phyloP scores from a whole-genome alignment of 2,113 vertebrate species.

The Ascaphus truei region DNA sequence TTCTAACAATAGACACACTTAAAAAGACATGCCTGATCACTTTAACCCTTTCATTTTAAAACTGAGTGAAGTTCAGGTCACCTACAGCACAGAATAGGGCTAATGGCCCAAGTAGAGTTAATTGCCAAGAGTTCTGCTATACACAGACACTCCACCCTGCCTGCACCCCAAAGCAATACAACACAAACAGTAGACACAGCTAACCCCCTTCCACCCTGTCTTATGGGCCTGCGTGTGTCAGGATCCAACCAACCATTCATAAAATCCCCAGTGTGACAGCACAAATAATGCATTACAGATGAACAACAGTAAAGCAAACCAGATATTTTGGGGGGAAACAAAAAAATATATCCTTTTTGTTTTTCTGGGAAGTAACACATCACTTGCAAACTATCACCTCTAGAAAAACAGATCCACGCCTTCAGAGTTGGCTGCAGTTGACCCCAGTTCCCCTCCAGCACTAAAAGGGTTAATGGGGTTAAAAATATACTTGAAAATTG shows the following conservation, averaged over 20 bases:
- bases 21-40: conserved; percentile 10
- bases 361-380: too few species aligned
- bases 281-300: too few species aligned
- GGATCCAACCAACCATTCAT: neutral
- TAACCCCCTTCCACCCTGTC: neutral
- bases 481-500: neutral
- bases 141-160: conserved; percentile 4
- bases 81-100: neutral
- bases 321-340: too few species aligned
- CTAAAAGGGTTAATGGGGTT: neutral
- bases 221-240: neutral
- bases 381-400: too few species aligned
- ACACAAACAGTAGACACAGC: neutral
- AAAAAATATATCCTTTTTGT: too few species aligned
- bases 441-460: too few species aligned
- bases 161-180: neutral
- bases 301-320: too few species aligned
- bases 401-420: too few species aligned
- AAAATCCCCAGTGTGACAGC: neutral
- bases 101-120: neutral
- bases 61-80: neutral
- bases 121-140: conserved; percentile 3
- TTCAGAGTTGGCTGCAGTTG: too few species aligned
- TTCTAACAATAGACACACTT: neutral
- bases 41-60: neutral